A percentile compares a stretch with the other conserved stretches of the same genome.
Conservation (phyloP, 2,113 vertebrate genomes). For the Misgurnus anguillicaudatus region DNA sequence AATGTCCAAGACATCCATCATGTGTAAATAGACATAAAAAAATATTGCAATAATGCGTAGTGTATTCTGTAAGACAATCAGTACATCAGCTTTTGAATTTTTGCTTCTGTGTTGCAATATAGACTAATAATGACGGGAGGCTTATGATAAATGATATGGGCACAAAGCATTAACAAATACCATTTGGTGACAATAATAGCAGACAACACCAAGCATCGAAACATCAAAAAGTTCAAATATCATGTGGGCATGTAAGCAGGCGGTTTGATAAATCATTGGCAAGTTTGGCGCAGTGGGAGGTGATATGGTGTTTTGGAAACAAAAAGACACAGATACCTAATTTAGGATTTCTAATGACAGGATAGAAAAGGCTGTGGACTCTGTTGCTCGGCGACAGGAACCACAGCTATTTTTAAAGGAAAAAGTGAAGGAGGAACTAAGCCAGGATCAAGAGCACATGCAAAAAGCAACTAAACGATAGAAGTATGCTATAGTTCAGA, state of each 20-base stretch:
- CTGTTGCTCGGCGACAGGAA: constrained; percentile 72
- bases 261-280: not conserved
- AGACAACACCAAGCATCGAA: too few species aligned
- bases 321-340: constrained; percentile 49
- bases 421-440: constrained; percentile 55
- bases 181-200: too few species aligned
- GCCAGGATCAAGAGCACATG: constrained; percentile 14
- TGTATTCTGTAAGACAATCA: too few species aligned
- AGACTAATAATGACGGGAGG: too few species aligned
- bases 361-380: constrained; percentile 72
- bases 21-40: too few species aligned
- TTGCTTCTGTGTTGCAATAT: too few species aligned
- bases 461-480: not conserved
- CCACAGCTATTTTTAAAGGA: constrained; percentile 69
- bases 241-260: not conserved
- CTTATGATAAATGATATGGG: too few species aligned
- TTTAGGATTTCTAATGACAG: constrained; percentile 72
- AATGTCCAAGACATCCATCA: too few species aligned
- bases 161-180: too few species aligned
- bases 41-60: too few species aligned
- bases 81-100: too few species aligned
- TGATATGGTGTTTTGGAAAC: constrained; percentile 16
- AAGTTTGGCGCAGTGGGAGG: not conserved
- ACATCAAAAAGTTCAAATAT: not conserved
- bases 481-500: constrained; percentile 15